Conservation (phyloP, 2,797 vertebrate genomes). For the Sus cebifrons region DNA sequence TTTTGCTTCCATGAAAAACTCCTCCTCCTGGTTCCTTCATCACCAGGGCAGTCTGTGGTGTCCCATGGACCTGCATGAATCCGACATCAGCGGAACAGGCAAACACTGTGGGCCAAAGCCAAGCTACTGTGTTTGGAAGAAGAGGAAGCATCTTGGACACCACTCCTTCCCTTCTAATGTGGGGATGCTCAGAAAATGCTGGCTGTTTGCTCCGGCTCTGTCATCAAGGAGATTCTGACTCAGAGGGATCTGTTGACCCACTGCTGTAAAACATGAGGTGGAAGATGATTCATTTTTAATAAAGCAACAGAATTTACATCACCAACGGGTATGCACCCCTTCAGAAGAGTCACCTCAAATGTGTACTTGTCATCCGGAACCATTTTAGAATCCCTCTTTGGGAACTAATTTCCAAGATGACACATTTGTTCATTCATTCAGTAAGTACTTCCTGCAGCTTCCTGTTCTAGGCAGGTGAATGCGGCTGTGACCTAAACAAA, state of each 20-base stretch:
- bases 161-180: not conserved
- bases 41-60: not conserved
- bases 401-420: not conserved
- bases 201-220: not conserved
- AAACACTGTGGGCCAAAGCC: not conserved
- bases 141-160: not conserved
- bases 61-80: not conserved
- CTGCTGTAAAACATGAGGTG: not conserved
- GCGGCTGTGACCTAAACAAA: not conserved
- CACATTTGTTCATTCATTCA: not conserved
- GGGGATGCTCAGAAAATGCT: not conserved
- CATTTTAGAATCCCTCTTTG: constrained; percentile 18
- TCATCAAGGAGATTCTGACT: not conserved
- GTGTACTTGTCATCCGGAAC: not conserved
- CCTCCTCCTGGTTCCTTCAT: not conserved
- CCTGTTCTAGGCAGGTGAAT: not conserved
- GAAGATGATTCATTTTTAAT: not conserved
- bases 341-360: not conserved
- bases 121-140: not conserved
- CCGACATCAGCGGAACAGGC: not conserved
- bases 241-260: not conserved
- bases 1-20: not conserved
- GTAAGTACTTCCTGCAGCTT: not conserved
- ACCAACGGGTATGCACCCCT: fast-evolving
- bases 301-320: not conserved